Evolutionary conservation across 2,888 invertebrate genomes (phyloP).

Genomic region (Drosophila greeni): DNA sequence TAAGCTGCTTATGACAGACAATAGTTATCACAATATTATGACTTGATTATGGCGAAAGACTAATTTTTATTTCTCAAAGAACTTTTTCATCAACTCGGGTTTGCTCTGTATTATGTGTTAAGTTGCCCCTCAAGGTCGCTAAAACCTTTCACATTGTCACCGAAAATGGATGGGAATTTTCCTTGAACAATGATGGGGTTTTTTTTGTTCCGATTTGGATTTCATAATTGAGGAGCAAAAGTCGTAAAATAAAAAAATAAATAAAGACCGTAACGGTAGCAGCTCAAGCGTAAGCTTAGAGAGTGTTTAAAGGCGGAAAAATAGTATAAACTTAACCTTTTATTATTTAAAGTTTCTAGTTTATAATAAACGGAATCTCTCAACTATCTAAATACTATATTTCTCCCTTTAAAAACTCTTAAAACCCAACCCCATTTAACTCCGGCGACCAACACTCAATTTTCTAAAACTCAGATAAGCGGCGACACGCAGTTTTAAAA

Average conservation of each 20-base stretch:
- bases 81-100: slow-evolving; percentile 40
- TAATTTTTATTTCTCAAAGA: slow-evolving; percentile 64
- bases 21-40: slow-evolving; percentile 69
- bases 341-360: neutral
- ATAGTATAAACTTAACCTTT: neutral
- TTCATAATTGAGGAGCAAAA: slow-evolving; percentile 24
- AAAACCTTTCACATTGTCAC: slow-evolving; percentile 53
- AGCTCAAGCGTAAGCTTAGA: slow-evolving; percentile 16
- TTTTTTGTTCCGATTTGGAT: slow-evolving; percentile 33
- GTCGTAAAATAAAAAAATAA: slow-evolving; percentile 25
- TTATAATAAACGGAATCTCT: neutral
- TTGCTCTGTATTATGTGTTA: slow-evolving; percentile 69
- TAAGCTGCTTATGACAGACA: slow-evolving; percentile 64
- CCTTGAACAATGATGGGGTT: slow-evolving; percentile 45
- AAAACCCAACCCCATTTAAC: neutral
- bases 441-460: slow-evolving; percentile 37
- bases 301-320: neutral
- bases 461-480: slow-evolving; percentile 58
- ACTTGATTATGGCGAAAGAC: slow-evolving; percentile 71
- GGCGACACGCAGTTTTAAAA: slow-evolving; percentile 55
- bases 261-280: slow-evolving; percentile 37
- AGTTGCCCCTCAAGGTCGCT: slow-evolving; percentile 62
- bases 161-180: slow-evolving; percentile 41
- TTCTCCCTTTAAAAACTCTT: neutral
- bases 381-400: neutral